Evolutionary conservation across 2,888 invertebrate species (phyloP), one percentile per base, ranked within the genome.

Genomic region (Calliphora vomitoria): DNA sequence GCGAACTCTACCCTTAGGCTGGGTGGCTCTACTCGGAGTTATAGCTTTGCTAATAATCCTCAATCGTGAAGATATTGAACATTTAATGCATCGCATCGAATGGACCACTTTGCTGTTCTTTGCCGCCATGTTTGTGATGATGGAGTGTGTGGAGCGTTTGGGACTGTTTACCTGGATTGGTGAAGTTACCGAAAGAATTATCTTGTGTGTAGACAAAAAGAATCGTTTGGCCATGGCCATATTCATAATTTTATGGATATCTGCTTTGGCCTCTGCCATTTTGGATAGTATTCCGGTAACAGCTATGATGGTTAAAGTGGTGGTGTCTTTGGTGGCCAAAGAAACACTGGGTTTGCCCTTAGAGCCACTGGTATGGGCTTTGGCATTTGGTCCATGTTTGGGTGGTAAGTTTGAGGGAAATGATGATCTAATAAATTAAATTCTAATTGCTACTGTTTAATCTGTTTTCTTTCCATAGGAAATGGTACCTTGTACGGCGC

Each of bases 241-340:
- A 72, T 92, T 97, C 10, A 94, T 98, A 15, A 95, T 98, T 89
- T 92, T 98, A 3, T 98, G 98, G 98, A 96, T 97, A 95, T 98
- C 98, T 0, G 97, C 97, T 0, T 74, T 97, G 11, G 96, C 97
- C 0, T 98, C 98, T 15, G 97, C 98, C 0, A 97, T 98, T 90
- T 96, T 98, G 0, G 98, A 98, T 93, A 98, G 98, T 93, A 97
- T 98, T 76, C 98, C 98, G 0, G 95, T 98, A 75, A 97, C 98
- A 0, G 97, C 98, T 0, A 98, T 98, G 96, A 98, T 98, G 98
- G 95, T 98, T 0, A 95, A 96, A 55, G 95, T 98, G 55, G 96
- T 97, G 4, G 96, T 95, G 0, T 95, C 95, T 31, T 92, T 98
- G 71, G 96, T 97, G 0, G 95, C 95, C 55, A 96, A 97, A 91